Conservation (phyloP, 2,888 invertebrate species). For the Agrenia bidenticulata region DNA sequence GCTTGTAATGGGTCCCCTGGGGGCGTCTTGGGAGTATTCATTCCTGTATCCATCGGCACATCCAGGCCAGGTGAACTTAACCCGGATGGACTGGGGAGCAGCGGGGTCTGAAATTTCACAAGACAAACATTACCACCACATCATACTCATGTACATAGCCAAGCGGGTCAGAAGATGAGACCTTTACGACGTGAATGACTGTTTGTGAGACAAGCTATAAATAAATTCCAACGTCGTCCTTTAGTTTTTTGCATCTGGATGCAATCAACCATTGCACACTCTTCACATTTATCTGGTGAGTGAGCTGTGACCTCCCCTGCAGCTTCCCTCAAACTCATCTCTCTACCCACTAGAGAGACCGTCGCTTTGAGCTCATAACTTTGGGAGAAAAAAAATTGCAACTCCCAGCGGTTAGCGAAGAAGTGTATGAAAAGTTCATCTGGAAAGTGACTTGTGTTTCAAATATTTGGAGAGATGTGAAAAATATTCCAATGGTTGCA, state of each 20-base stretch:
- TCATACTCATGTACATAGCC: too few species aligned
- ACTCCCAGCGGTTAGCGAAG: too few species aligned
- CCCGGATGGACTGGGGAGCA: slow-evolving; percentile 55
- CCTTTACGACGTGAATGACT: neutral
- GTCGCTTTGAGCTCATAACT: too few species aligned
- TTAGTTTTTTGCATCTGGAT: slow-evolving; percentile 8
- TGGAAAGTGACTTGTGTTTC: too few species aligned
- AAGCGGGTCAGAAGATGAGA: too few species aligned
- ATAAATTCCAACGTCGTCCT: neutral
- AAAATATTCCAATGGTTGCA: too few species aligned
- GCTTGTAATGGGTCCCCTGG: slow-evolving; percentile 50
- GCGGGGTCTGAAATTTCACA: slow-evolving; percentile 53
- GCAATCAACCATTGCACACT: slow-evolving; percentile 8
- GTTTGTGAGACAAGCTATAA: slow-evolving; percentile 3
- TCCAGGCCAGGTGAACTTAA: slow-evolving; percentile 50
- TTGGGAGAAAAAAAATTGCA: too few species aligned
- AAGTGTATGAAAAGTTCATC: too few species aligned
- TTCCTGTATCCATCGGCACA: slow-evolving; percentile 52
- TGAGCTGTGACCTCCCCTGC: neutral
- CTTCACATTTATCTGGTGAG: neutral
- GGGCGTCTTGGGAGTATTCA: slow-evolving; percentile 50
- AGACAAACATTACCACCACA: neutral
- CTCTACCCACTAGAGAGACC: too few species aligned
- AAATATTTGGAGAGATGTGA: too few species aligned
- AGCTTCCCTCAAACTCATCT: too few species aligned